Evolutionary conservation across 1,140 invertebrate genomes (phyloP), one percentile per base, ranked within the genome.

Genomic region (Papilio helenus): DNA sequence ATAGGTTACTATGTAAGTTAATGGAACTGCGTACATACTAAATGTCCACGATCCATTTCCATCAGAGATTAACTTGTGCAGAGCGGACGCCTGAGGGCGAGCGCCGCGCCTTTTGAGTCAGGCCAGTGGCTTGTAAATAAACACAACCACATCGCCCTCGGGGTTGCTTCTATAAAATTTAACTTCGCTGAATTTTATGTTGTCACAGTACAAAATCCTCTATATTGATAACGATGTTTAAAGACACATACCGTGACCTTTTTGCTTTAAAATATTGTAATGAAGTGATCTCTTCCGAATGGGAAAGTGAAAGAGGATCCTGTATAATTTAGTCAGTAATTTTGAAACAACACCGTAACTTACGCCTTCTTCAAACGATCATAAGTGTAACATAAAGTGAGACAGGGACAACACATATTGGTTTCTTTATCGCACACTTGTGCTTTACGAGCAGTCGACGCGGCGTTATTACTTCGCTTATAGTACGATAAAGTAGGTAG

Each of bases 341-440:
- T 68, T 34, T 68, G 26, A 65, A 23, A 65, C 14, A 29, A 34
- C 29, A 29, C 26, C 61, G 61, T 5, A 12, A 29, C 58, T 14
- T 29, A 65, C 16, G 23, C 23, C 23, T 29, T 16, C 10, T n/a
- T 7, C 23, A 23, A 61, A 23, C 10, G 58, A 61, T 68, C 26
- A 9, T 34, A 16, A 34, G 23, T 18, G 14, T 68, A 68, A 34
- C 29, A 61, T 23, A 26, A 68, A 68, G 61, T 68, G 26, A 29
- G 26, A 68, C 10, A 23, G 61, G 7, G 10, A 34, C 58, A 26
- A 61, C 23, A 29, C 58, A 68, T 55, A 29, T 68, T 68, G 61
- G 29, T 68, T 29, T 68, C 26, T 68, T 68, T 68, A 68, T 68
- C 61, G 61, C 61, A 68, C 61, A 68, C 61, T 68, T 34, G 61